A percentile compares a stretch with the other conserved stretches of the same genome.
Evolutionary conservation across 2,888 invertebrate genomes (phyloP).

Genomic region (Cryptus viduatorius): DNA sequence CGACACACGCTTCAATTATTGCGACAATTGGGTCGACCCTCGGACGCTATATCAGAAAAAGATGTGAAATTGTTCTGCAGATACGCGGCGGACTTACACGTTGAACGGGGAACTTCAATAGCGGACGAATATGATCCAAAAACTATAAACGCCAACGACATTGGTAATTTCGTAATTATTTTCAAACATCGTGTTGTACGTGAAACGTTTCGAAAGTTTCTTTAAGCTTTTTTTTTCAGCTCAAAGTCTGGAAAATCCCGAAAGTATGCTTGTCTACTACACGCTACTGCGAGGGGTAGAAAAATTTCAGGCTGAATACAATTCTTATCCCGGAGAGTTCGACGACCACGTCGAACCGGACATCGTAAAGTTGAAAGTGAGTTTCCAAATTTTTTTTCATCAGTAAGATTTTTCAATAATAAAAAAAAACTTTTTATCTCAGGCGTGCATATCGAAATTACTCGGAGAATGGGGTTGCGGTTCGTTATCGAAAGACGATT

Average conservation of each 20-base stretch:
- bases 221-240: conserved; percentile 85
- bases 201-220: not conserved
- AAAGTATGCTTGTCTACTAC: conserved; percentile 95
- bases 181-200: not conserved
- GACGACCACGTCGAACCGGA: conserved; percentile 95
- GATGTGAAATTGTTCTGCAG: conserved; percentile 95
- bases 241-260: conserved; percentile 92
- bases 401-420: not conserved
- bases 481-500: conserved; percentile 94
- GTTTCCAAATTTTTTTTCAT: conserved; percentile 10
- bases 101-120: conserved; percentile 92
- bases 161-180: conserved; percentile 83
- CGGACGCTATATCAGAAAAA: conserved; percentile 90
- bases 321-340: conserved; percentile 95
- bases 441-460: conserved; percentile 89
- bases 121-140: conserved; percentile 92
- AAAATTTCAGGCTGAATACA: conserved; percentile 94
- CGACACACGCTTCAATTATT: conserved; percentile 93
- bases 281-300: conserved; percentile 96
- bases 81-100: conserved; percentile 92
- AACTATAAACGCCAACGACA: conserved; percentile 87
- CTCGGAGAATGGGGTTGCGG: conserved; percentile 94
- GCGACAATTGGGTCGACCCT: conserved; percentile 91
- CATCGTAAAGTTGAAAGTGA: conserved; percentile 93
- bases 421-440: conserved; percentile 60